phyloP scores from a whole-genome alignment of 2,797 vertebrate genomes.

The Propithecus deckenii region DNA sequence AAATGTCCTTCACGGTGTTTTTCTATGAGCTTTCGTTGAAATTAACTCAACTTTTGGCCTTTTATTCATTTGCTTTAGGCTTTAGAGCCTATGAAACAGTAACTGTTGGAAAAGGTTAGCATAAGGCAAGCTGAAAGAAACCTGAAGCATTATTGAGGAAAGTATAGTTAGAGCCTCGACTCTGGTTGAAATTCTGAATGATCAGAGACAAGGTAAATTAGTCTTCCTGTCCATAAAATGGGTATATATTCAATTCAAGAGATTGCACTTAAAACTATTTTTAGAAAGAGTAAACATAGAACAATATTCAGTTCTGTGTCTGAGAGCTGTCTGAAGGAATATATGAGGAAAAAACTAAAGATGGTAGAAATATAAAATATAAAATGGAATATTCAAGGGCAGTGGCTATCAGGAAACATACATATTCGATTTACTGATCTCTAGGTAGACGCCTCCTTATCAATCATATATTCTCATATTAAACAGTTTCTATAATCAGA shows the following conservation, averaged over 20 bases:
- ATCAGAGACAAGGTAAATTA: neutral
- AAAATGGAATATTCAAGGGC: neutral
- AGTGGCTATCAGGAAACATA: neutral
- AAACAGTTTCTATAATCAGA: neutral
- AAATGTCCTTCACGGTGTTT: neutral
- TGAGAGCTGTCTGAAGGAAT: neutral
- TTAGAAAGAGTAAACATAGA: neutral
- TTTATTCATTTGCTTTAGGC: neutral
- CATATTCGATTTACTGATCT: neutral
- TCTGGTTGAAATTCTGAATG: neutral
- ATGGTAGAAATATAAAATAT: neutral
- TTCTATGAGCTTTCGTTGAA: neutral
- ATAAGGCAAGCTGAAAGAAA: neutral
- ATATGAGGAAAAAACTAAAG: neutral
- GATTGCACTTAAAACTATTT: neutral
- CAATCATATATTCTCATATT: neutral
- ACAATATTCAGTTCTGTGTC: neutral
- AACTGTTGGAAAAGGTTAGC: neutral
- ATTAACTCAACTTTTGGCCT: neutral
- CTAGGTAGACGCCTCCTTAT: neutral
- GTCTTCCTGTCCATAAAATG: neutral
- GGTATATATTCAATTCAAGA: neutral
- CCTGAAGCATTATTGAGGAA: neutral
- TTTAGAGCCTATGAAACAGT: neutral
- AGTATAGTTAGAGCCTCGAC: neutral